Base-by-base conservation (phyloP, 2,888 invertebrate genomes). In the Minunthozetes semirufus region DNA sequence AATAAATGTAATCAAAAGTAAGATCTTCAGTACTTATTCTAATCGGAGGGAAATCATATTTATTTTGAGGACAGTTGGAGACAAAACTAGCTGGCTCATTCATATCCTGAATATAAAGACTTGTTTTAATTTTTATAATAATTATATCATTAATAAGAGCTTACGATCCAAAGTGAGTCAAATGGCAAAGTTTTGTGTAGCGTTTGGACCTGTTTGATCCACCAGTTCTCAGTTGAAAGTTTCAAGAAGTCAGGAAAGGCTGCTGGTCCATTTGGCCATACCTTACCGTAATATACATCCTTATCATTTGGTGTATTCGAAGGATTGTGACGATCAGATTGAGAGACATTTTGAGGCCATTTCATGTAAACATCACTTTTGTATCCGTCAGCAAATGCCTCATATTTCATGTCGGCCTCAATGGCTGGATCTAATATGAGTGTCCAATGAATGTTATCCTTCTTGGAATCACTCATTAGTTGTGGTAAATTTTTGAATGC, bases 321-420 rank as follows among this genome's bases (percentile, higher is more conserved):
- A 15, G 70, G 70, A 13, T 72, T 72, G 9, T 29, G 15, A 0
- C 72, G 27, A 0, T 72, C 22, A 75, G 88, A 83, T 80, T 91
- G 89, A 4, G 89, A 88, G 74, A 86, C 83, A 0, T 87, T 87
- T 11, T 85, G 83, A 9, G 80, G 79, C 81, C 91, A 89, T 80
- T 88, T 90, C 15, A 93, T 85, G 80, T 93, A 92, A 72, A 93
- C 85, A 76, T 88, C 87, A 85, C 88, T 85, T 78, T 87, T 86
- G 0, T 91, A 79, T 0, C 92, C 93, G 72, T 89, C 87, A 79
- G 91, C 91, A 82, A 86, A 93, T 0, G n/a, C 29, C 5, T 92
- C 91, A 0, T 87, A 86, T 81, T 92, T 84, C 0, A 90, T 90
- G 5, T 73, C 53, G 22, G 68, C 42, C 19, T 56, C n/a, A 8